Conservation (phyloP, 2,888 invertebrate species). For the Allophyes oxyacanthae region DNA sequence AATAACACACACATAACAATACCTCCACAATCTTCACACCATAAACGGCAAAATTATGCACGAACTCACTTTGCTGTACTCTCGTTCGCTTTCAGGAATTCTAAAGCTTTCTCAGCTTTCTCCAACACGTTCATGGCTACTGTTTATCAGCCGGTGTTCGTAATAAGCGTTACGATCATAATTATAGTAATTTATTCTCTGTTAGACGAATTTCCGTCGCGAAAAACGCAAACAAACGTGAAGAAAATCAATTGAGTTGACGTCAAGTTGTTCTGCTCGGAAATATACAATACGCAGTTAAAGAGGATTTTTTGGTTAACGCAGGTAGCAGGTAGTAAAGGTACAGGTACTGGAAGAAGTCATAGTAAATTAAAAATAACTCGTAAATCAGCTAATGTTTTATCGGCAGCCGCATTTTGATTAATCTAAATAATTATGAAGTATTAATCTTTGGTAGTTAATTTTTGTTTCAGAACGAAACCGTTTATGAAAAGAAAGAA, state of each 20-base stretch:
- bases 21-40: constrained; percentile 25
- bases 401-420: too few relatives aligned
- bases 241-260: constrained; percentile 70
- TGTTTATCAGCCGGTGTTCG: constrained; percentile 55
- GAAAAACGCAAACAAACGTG: constrained; percentile 70
- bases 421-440: too few relatives aligned
- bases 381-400: too few relatives aligned
- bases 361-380: constrained; percentile 4
- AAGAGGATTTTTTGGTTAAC: too few relatives aligned
- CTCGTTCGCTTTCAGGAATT: constrained; percentile 81
- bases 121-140: constrained; percentile 83
- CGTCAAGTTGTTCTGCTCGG: constrained; percentile 34
- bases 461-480: too few relatives aligned
- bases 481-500: background rate
- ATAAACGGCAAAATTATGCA: constrained; percentile 39
- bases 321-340: too few relatives aligned
- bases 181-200: constrained; percentile 40
- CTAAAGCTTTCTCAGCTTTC: constrained; percentile 85
- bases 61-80: constrained; percentile 76
- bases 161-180: constrained; percentile 56
- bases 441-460: too few relatives aligned
- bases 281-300: constrained; percentile 26
- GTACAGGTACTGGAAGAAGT: background rate
- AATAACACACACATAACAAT: constrained; percentile 47
- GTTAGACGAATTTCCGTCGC: constrained; percentile 59